These are phyloP conservation scores for Alectoris magna DNA, from an alignment of 2,797 vertebrate genomes.

Conservation along the genomic window DNA sequence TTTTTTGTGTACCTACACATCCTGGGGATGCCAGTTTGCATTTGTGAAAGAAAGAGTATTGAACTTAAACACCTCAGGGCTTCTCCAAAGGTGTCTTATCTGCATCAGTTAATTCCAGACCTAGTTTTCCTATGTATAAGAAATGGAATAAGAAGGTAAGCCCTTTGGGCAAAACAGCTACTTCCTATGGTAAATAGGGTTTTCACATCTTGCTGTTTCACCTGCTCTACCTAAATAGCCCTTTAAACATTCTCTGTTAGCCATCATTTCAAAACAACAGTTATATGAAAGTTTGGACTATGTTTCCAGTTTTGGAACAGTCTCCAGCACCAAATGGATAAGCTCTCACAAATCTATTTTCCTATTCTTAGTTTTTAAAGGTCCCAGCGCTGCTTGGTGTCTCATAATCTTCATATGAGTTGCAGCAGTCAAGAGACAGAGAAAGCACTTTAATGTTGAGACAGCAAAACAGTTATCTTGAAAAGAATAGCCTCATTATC, in stretches of 20 bases:
- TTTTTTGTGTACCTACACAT: background rate
- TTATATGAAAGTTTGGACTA: background rate
- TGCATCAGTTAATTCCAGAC: background rate
- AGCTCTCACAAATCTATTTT: constrained; percentile 42
- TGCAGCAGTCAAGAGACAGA: constrained; percentile 15
- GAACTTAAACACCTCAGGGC: constrained; percentile 1
- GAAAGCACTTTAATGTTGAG: constrained; percentile 38
- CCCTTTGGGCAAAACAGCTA: background rate
- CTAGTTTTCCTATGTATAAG: background rate
- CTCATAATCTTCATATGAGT: constrained; percentile 7
- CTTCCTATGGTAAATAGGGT: background rate
- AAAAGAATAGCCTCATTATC: background rate
- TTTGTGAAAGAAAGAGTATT: background rate
- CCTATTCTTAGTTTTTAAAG: constrained; percentile 40
- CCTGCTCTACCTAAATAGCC: background rate
- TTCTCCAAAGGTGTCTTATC: background rate
- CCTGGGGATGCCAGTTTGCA: background rate
- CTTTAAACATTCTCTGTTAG: constrained; percentile 1
- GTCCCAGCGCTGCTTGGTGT: constrained; percentile 1
- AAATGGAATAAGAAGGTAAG: background rate
- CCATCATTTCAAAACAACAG: constrained; percentile 14
- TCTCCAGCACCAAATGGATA: background rate
- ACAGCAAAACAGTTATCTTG: background rate
- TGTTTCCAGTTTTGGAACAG: constrained; percentile 34
- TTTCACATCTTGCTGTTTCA: constrained; percentile 6